Evolutionary conservation across 1,140 invertebrate genomes (phyloP).

Genomic region (Mylabris phalerata): DNA sequence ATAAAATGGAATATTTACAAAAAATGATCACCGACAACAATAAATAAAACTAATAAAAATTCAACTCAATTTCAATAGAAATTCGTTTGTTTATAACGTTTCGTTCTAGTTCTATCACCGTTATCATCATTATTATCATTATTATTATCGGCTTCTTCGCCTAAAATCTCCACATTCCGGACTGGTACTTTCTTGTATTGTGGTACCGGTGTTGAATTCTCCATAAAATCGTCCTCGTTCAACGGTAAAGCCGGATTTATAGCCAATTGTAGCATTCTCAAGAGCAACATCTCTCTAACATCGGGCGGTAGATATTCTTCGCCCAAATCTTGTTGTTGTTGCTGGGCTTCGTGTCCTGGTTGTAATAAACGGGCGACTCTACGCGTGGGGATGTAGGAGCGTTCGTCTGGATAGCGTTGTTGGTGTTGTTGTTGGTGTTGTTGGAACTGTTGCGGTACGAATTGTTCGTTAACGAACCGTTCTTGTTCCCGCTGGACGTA

Average conservation of each 20-base stretch:
- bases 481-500: constrained; percentile 10
- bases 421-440: constrained; percentile 14
- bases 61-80: too few relatives aligned
- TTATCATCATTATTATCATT: too few relatives aligned
- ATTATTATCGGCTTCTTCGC: constrained; percentile 43
- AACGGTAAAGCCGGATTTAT: constrained; percentile 56
- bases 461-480: constrained; percentile 13
- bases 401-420: constrained; percentile 1
- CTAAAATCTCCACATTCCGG: constrained; percentile 54
- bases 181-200: constrained; percentile 47
- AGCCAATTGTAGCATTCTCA: constrained; percentile 62
- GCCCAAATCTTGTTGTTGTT: constrained; percentile 38
- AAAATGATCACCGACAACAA: constrained; percentile 1
- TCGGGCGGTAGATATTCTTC: constrained; percentile 58
- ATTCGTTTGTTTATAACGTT: constrained; percentile 24
- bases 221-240: constrained; percentile 31
- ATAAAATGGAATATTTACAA: constrained; percentile 5
- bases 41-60: too few relatives aligned
- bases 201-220: constrained; percentile 32
- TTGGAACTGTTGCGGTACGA: neutral
- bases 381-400: constrained; percentile 15
- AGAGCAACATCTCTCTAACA: constrained; percentile 57
- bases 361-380: neutral
- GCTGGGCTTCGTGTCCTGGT: constrained; percentile 26
- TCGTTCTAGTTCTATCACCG: constrained; percentile 18